Evolutionary conservation across 2,888 invertebrate species (phyloP).

Genomic region (Carterocephalus palaemon): DNA sequence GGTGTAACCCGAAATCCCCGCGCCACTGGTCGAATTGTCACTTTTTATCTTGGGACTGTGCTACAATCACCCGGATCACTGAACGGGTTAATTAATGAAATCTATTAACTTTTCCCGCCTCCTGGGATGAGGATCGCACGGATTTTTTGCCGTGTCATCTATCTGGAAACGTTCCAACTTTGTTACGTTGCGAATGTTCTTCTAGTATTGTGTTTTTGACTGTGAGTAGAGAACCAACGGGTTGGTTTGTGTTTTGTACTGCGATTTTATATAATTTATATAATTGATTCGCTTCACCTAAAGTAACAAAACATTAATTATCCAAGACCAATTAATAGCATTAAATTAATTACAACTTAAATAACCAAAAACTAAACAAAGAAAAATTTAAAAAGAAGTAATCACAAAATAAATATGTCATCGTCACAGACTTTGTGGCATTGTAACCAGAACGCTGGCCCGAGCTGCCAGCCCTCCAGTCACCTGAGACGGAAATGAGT

Average conservation of each 20-base stretch:
- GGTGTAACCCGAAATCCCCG: slow-evolving; percentile 53
- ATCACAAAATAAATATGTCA: too few relatives aligned
- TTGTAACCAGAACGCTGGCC: too few relatives aligned
- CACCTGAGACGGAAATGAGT: too few relatives aligned
- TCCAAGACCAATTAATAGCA: too few relatives aligned
- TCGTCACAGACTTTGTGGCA: too few relatives aligned
- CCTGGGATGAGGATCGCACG: slow-evolving; percentile 56
- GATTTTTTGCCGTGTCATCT: slow-evolving; percentile 63
- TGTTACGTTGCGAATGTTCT: slow-evolving; percentile 36
- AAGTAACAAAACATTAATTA: slow-evolving; percentile 11
- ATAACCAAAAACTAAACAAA: too few relatives aligned
- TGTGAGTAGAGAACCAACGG: slow-evolving; percentile 7
- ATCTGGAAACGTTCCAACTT: slow-evolving; percentile 53
- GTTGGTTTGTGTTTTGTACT: slow-evolving; percentile 6
- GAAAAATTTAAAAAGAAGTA: too few relatives aligned
- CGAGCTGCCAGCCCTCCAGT: too few relatives aligned
- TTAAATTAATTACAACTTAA: too few relatives aligned
- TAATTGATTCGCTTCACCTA: slow-evolving; percentile 5
- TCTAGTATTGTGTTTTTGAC: slow-evolving; percentile 12
- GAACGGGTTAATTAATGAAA: slow-evolving; percentile 79
- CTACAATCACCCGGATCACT: slow-evolving; percentile 75
- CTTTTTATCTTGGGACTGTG: slow-evolving; percentile 58
- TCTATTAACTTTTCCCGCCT: slow-evolving; percentile 73
- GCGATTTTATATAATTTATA: slow-evolving; percentile 26
- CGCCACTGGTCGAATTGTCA: slow-evolving; percentile 55